These are phyloP conservation scores for Montipora sp. DNA, from an alignment of 64 coral and sea anemone genomes.

Conservation along the genomic window DNA sequence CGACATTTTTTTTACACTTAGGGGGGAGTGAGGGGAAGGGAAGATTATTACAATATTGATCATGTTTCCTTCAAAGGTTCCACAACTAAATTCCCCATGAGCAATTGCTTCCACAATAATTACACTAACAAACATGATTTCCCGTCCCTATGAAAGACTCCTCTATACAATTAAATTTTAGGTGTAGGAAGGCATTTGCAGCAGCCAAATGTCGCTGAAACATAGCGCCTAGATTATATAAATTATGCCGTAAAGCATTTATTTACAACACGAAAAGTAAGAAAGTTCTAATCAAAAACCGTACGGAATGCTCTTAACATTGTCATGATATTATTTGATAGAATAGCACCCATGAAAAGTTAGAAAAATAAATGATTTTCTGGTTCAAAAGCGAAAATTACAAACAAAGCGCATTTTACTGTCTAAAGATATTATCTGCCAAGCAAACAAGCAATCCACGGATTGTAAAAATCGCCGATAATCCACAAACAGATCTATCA, in stretches of 20 bases:
- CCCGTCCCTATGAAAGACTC: neutral
- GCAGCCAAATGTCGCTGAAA: neutral
- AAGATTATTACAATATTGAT: neutral
- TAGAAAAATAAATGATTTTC: neutral
- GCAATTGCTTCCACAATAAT: neutral
- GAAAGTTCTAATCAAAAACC: neutral
- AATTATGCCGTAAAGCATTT: neutral
- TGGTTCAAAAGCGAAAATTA: constrained; percentile 9
- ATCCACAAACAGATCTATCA: constrained; percentile 43
- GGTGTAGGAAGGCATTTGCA: constrained; percentile 7
- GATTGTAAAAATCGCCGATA: constrained; percentile 48
- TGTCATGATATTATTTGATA: neutral
- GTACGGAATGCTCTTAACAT: neutral
- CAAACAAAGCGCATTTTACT: neutral
- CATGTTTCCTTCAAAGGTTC: neutral
- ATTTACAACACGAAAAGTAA: constrained; percentile 44
- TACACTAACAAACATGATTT: neutral
- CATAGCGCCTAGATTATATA: neutral
- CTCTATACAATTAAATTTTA: neutral
- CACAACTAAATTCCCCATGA: neutral
- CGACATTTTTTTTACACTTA: neutral
- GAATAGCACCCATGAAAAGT: constrained; percentile 1
- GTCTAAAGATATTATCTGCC: constrained; percentile 15
- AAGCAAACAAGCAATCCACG: constrained; percentile 25
- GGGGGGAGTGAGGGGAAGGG: neutral